These are phyloP conservation scores for Synanthedon vespiformis DNA, from an alignment of 2,888 invertebrate species.

Conservation along the genomic window DNA sequence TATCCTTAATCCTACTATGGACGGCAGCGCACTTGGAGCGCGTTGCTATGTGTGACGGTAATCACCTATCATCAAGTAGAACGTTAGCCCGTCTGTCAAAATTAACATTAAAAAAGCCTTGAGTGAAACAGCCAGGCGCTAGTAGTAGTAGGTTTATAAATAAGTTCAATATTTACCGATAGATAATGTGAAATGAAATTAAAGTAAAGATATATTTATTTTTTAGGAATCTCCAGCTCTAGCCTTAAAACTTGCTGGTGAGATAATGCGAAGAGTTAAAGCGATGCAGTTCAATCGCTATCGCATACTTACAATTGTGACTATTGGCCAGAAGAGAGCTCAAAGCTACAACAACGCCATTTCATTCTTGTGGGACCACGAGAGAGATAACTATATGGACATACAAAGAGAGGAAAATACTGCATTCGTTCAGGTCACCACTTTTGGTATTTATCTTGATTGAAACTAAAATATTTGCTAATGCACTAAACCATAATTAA, in stretches of 20 bases:
- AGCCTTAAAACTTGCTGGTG: constrained; percentile 32
- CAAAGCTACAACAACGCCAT: constrained; percentile 54
- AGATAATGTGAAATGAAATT: no score
- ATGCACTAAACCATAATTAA: no score
- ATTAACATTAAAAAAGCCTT: no score
- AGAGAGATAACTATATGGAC: constrained; percentile 35
- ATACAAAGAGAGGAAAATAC: constrained; percentile 25
- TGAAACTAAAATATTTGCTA: constrained; percentile 7
- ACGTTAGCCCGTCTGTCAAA: no score
- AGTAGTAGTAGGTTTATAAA: no score
- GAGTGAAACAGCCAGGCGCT: no score
- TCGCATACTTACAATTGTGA: constrained; percentile 38
- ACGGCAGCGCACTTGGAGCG: no score
- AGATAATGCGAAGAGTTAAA: constrained; percentile 34
- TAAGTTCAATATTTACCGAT: no score
- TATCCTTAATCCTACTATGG: no score
- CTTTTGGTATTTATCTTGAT: constrained; percentile 47
- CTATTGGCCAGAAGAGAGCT: constrained; percentile 42
- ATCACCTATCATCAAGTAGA: no score
- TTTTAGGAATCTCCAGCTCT: constrained; percentile 26
- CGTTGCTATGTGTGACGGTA: no score
- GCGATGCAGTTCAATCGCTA: constrained; percentile 39
- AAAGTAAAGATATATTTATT: neutral
- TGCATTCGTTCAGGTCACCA: constrained; percentile 45
- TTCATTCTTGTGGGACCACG: constrained; percentile 50